Base-by-base conservation (phyloP, 1,140 invertebrate species). In the Bombyx mori region DNA sequence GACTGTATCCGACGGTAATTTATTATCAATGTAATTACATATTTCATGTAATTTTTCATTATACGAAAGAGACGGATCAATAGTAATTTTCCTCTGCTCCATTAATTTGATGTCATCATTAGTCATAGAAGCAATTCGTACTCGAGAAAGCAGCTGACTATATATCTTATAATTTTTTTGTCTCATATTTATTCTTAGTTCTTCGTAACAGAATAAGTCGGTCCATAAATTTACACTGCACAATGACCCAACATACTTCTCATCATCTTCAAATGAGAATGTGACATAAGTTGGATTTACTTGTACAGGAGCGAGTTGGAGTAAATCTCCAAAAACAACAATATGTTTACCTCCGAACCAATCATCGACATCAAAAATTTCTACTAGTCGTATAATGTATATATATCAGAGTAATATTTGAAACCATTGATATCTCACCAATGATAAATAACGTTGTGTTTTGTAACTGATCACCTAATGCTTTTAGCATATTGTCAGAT, bases 361-460 rank as follows among this genome's bases (percentile, higher is more conserved):
- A 70, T 88, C n/a, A 89, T 66, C 43, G 35, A 35, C 35, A 42
- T 69, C 61, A 51, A 61, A 69, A 56, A 66, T 58, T 47, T 66
- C 61, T 8, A 52, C 50, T 42, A 65, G 63, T 7, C 63, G 59
- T 26, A 66, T n/a, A 47, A 65, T 65, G 50, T 43, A 66, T 66
- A 47, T 64, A 64, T 1, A 46, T 50, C 61, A 69, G 58, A 54
- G 61, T 71, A 10, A 68, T 48, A 66, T 69, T 69, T 8, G 64
- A 69, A 54, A 70, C 65, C 65, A 65, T 70, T 1, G 65, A 70
- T 45, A 67, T 60, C 65, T 70, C 68, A 22, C 65, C 58, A 54
- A 71, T 68, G 1, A 71, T 71, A 60, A 71, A 65, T 10, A 70
- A 56, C 8, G 54, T 58, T 46, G 65, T 61, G 44, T 60, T 52